These are phyloP conservation scores for Canis aureus DNA, from an alignment of 2,113 vertebrate species.

Conservation along the genomic window DNA sequence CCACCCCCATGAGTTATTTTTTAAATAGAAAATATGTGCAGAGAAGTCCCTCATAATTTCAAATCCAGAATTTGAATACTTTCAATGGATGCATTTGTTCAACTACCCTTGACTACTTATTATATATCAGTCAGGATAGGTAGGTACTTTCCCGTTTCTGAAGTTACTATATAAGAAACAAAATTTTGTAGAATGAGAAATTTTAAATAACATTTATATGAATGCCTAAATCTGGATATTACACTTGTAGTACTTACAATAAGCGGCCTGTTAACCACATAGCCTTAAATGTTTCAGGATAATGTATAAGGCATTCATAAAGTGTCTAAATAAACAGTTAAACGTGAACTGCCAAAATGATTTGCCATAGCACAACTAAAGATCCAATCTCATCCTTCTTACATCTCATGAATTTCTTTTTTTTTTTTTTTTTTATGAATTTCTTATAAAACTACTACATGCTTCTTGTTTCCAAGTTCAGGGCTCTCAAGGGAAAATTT, in stretches of 20 bases:
- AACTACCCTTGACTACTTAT: background rate
- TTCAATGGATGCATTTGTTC: background rate
- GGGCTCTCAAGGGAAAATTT: background rate
- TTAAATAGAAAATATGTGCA: background rate
- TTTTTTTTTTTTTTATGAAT: background rate
- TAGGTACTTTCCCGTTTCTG: background rate
- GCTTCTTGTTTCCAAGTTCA: background rate
- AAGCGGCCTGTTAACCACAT: slow-evolving; percentile 36
- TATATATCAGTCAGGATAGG: background rate
- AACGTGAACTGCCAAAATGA: slow-evolving; percentile 23
- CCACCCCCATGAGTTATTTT: background rate
- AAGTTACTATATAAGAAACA: slow-evolving; percentile 29
- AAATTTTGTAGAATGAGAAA: background rate
- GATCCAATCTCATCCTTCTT: background rate
- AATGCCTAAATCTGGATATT: background rate
- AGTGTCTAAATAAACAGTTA: background rate
- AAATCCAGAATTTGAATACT: slow-evolving; percentile 11
- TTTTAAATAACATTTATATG: slow-evolving; percentile 5
- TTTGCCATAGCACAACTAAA: background rate
- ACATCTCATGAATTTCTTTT: background rate
- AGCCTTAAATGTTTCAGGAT: slow-evolving; percentile 47
- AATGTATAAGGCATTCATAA: background rate
- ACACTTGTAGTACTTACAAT: background rate
- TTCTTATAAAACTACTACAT: slow-evolving; percentile 17
- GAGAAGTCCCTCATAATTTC: slow-evolving; percentile 48